These are phyloP conservation scores for Semicossyphus pulcher DNA, from an alignment of 2,113 vertebrate genomes.

Conservation along the genomic window DNA sequence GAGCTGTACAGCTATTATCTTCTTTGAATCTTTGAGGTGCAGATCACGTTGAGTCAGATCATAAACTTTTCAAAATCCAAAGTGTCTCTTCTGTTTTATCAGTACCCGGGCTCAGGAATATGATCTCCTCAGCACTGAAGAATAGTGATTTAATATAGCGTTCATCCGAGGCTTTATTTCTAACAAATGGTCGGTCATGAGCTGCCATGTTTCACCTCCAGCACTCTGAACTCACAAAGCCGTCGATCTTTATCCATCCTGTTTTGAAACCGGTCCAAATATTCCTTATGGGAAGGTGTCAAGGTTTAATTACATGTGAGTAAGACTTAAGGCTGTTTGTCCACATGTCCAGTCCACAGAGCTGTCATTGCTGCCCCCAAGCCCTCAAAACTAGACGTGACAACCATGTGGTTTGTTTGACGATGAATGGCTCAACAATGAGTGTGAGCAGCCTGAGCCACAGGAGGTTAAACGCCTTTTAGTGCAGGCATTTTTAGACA, in stretches of 20 bases:
- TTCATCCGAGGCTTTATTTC: conserved; percentile 15
- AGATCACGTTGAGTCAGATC: conserved; percentile 30
- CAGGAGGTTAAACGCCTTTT: conserved; percentile 28
- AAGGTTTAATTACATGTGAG: conserved; percentile 23
- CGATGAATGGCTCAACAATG: conserved; percentile 28
- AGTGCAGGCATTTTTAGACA: conserved; percentile 16
- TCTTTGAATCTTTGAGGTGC: conserved; percentile 58
- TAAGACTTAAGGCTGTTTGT: neutral
- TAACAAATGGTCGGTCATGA: neutral
- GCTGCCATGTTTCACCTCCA: conserved; percentile 4
- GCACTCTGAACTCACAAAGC: neutral
- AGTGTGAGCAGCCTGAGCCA: conserved; percentile 5
- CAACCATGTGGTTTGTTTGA: conserved; percentile 23
- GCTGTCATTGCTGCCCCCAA: conserved; percentile 17
- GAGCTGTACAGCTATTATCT: conserved; percentile 54
- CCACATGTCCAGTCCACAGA: conserved; percentile 3
- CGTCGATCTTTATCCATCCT: neutral
- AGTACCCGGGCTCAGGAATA: conserved; percentile 9
- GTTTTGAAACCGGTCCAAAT: neutral
- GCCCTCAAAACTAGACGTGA: neutral
- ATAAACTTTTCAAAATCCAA: conserved; percentile 36
- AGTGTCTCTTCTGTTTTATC: neutral
- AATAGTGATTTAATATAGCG: neutral
- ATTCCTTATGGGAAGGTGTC: neutral
- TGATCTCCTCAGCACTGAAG: neutral